Evolutionary conservation across 92 coral and sea anemone species (phyloP).

Genomic region (Phenganax marumi): DNA sequence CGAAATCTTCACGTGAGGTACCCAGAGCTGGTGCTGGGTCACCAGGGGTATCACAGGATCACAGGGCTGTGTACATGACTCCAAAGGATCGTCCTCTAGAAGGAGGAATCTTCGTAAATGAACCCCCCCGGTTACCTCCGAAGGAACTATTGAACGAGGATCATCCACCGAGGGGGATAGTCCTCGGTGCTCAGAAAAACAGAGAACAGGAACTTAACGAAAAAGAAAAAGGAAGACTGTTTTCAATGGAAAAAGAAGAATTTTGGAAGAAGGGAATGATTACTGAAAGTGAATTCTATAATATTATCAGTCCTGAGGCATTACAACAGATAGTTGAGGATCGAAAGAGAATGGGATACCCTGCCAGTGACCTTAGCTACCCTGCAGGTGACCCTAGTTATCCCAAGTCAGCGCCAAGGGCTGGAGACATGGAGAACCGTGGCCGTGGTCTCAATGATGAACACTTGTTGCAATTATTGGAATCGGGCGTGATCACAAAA

Average conservation of each 20-base stretch:
- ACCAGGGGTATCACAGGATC: background rate
- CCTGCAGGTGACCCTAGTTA: background rate
- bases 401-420: background rate
- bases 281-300: background rate
- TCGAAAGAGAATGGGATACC: background rate
- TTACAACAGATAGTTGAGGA: background rate
- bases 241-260: constrained; percentile 2
- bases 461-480: background rate
- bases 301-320: background rate
- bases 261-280: constrained; percentile 13
- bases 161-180: constrained; percentile 15
- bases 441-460: background rate
- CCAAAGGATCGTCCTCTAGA: constrained; percentile 33
- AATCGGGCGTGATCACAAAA: constrained; percentile 23
- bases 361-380: background rate
- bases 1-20: background rate
- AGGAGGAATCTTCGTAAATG: constrained; percentile 8
- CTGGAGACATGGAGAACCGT: background rate
- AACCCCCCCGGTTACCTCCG: background rate
- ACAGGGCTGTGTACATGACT: constrained; percentile 4
- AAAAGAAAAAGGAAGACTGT: background rate
- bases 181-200: constrained; percentile 7
- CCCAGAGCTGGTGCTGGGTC: background rate
- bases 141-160: background rate
- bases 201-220: constrained; percentile 12